phyloP scores from a whole-genome alignment of 2,888 invertebrate genomes.

The Adelognathus sp. region DNA sequence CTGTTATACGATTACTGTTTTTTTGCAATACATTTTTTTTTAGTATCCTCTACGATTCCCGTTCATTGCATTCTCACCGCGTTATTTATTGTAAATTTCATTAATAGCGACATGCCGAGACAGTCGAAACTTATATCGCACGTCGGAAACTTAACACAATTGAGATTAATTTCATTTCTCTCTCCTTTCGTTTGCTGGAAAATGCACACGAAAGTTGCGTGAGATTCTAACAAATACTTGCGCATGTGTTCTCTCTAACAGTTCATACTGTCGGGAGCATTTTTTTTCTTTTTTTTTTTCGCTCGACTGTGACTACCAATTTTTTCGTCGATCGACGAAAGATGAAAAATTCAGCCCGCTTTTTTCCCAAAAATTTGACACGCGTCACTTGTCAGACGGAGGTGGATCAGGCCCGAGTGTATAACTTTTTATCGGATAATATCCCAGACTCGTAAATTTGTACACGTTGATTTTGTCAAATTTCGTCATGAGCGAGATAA shows the following conservation, averaged over 20 bases:
- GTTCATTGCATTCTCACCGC: constrained; percentile 64
- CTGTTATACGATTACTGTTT: background rate
- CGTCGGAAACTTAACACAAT: constrained; percentile 39
- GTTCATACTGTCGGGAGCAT: constrained; percentile 25
- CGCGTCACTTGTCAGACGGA: constrained; percentile 62
- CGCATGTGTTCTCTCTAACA: constrained; percentile 67
- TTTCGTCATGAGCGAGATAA: constrained; percentile 37
- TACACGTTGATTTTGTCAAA: constrained; percentile 23
- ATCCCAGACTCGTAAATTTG: constrained; percentile 7
- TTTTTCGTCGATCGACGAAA: background rate
- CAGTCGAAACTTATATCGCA: constrained; percentile 19
- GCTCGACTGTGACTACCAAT: constrained; percentile 11
- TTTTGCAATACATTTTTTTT: constrained; percentile 10
- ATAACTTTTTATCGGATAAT: constrained; percentile 26
- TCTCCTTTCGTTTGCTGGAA: too few relatives aligned
- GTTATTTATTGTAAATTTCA: constrained; percentile 64
- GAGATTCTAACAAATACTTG: constrained; percentile 68
- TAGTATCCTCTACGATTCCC: constrained; percentile 56
- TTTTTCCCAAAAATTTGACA: constrained; percentile 53
- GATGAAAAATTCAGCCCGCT: constrained; percentile 45
- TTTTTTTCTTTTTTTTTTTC: constrained; percentile 23
- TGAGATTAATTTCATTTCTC: constrained; percentile 36
- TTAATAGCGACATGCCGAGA: constrained; percentile 49
- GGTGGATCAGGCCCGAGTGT: constrained; percentile 60
- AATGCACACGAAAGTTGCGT: constrained; percentile 64